Percentiles rank a stretch among this genome's conserved stretches.
phyloP scores from a whole-genome alignment of 2,113 vertebrate species.

The Todiramphus chloris region DNA sequence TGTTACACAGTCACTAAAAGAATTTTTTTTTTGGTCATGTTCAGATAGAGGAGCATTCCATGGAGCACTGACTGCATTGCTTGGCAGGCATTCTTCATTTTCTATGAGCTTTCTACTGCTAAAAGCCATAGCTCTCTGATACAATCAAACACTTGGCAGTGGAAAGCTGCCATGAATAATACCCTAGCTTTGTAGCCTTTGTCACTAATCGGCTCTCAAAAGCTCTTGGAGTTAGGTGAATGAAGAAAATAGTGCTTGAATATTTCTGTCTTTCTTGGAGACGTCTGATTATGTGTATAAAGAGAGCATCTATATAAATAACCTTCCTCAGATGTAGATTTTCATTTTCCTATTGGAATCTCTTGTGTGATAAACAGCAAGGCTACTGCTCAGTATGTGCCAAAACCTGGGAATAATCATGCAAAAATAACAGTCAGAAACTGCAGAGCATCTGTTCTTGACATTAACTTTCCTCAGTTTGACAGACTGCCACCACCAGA shows the following conservation, averaged over 20 bases:
- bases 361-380: constrained; percentile 74
- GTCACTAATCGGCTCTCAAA: constrained; percentile 44
- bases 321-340: constrained; percentile 31
- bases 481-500: constrained; percentile 79
- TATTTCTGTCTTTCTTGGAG: constrained; percentile 17
- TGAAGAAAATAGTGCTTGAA: constrained; percentile 53
- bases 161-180: constrained; percentile 8
- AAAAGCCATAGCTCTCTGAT: neutral
- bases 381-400: constrained; percentile 70
- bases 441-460: constrained; percentile 77
- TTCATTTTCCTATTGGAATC: neutral
- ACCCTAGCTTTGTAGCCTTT: constrained; percentile 28
- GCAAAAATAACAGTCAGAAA: constrained; percentile 80
- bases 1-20: neutral
- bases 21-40: neutral
- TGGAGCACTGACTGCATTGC: neutral
- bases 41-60: neutral
- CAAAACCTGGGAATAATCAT: constrained; percentile 83
- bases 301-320: constrained; percentile 70
- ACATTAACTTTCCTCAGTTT: constrained; percentile 78
- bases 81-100: neutral
- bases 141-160: neutral
- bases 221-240: constrained; percentile 65
- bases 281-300: constrained; percentile 43
- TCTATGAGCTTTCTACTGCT: constrained; percentile 3